Evolutionary conservation across 2,797 vertebrate genomes (phyloP).

Genomic region (Paratrypauchen microcephalus): DNA sequence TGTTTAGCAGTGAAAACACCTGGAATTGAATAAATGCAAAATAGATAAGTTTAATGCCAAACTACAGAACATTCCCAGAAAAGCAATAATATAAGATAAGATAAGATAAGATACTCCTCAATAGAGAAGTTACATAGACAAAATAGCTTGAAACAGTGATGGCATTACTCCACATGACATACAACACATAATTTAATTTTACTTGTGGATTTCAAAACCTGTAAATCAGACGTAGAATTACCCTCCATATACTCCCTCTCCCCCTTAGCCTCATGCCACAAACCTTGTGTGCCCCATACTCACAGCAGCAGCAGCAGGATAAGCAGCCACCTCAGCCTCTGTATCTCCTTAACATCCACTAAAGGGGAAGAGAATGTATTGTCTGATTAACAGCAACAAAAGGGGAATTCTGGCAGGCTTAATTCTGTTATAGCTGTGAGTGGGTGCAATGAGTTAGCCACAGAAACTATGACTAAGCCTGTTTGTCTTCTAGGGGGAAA

Average conservation of each 20-base stretch:
- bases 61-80: background rate
- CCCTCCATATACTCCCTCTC: background rate
- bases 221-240: background rate
- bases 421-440: constrained; percentile 3
- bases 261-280: background rate
- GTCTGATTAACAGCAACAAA: background rate
- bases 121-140: too few species aligned
- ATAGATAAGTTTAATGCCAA: background rate
- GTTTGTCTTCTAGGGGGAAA: background rate
- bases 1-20: background rate
- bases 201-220: background rate
- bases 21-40: background rate
- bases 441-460: constrained; percentile 13
- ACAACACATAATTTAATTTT: background rate
- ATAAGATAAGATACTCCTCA: too few species aligned
- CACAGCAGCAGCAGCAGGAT: background rate
- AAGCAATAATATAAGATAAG: too few species aligned
- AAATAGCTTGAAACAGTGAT: background rate
- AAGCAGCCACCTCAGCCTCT: background rate
- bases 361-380: background rate
- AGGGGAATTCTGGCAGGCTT: constrained; percentile 12
- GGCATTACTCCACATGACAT: background rate
- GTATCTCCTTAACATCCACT: background rate
- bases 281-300: background rate
- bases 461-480: constrained; percentile 27